Evolutionary conservation across 2,888 invertebrate genomes (phyloP), one percentile per base, ranked within the genome.

Genomic region (Carabus problematicus): DNA sequence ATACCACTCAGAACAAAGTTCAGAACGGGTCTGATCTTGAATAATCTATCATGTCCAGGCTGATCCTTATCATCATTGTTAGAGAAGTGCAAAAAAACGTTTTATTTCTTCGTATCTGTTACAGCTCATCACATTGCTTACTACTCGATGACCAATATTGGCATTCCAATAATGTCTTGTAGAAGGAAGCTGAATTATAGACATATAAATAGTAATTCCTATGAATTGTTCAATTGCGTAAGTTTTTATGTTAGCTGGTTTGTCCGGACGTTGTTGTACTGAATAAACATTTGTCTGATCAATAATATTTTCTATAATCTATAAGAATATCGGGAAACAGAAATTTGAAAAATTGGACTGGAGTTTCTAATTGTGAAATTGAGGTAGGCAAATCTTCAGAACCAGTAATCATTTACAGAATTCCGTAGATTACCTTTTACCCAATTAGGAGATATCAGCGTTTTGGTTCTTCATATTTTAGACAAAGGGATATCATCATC

Each of bases 61-160:
- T 62, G 70, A 29, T 67, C 60, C 9, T 64, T 52, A 41, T 71
- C 52, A n/a, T 16, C 12, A 60, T 73, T 72, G 29, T 71, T 64
- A 11, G 16, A 18, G 61, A 42, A 45, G 45, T 45, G 61, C 43
- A 73, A 41, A 69, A n/a, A 67, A 70, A 0, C 70, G 59, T 62
- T 73, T 70, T 11, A 71, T 75, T 47, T 69, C 69, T 71, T 76
- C 75, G 61, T 70, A 75, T 66, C 72, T 71, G 55, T 75, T 74
- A 54, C 75, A 74, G 52, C 70, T 72, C 73, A 72, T 72, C 12
- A 40, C 52, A n/a, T 62, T 16, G n/a, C 41, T 55, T 9, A 69
- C 19, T 18, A 14, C 14, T 8, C 19, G 60, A 66, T 70, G 42
- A 69, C 72, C 62, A 71, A 73, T 12, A 67, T 56, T 68, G 72